Percentiles rank a stretch among this genome's conserved stretches.
These are phyloP conservation scores for Pocillopora damicornis DNA, from an alignment of 64 coral and sea anemone genomes.

Conservation along the genomic window DNA sequence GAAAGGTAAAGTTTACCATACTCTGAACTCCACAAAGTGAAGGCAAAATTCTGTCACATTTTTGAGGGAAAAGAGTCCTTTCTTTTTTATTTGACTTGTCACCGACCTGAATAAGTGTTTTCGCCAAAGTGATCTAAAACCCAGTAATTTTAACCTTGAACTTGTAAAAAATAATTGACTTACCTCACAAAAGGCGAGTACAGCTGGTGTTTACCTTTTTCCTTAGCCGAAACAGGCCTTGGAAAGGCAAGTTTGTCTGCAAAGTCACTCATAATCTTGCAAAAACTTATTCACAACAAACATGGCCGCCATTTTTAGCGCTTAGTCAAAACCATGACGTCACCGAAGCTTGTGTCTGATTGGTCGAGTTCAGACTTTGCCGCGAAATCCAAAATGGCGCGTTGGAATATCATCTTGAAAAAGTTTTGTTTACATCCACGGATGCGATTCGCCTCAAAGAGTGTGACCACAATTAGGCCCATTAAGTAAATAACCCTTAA, in stretches of 20 bases:
- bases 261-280: conserved; percentile 67
- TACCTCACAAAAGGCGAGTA: conserved; percentile 81
- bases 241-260: conserved; percentile 48
- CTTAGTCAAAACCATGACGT: conserved; percentile 68
- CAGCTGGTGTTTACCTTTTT: conserved; percentile 48
- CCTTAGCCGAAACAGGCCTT: conserved; percentile 49
- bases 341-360: conserved; percentile 46
- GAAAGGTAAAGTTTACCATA: neutral
- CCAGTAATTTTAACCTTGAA: neutral
- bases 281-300: conserved; percentile 16
- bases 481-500: neutral
- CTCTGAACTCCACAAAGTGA: neutral
- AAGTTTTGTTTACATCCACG: conserved; percentile 78
- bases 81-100: neutral
- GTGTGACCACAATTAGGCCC: neutral
- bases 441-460: conserved; percentile 45
- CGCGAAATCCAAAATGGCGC: conserved; percentile 91
- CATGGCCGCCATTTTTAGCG: conserved; percentile 85
- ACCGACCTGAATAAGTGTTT: too few species aligned
- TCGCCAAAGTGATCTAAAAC: too few species aligned
- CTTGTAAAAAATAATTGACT: neutral
- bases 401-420: conserved; percentile 43
- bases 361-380: conserved; percentile 54
- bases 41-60: neutral
- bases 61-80: neutral